Percentiles rank a stretch among this genome's conserved stretches.
Evolutionary conservation across 1,140 invertebrate genomes (phyloP).

Genomic region (Kradibia gibbosae): DNA sequence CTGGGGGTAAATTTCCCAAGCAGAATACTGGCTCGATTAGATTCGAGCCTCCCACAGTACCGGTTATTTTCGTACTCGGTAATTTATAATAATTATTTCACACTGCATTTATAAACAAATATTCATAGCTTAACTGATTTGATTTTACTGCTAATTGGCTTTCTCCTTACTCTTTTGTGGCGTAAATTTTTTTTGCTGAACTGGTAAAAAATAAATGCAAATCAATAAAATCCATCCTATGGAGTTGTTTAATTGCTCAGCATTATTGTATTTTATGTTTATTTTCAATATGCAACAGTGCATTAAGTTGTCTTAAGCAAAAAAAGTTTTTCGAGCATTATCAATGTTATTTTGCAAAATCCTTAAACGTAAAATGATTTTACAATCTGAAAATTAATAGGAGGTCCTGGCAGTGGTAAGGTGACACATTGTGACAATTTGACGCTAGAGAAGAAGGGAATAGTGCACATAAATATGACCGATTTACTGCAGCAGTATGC

Average conservation of each 20-base stretch:
- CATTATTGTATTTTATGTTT: no score
- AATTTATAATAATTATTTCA: no score
- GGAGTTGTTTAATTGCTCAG: no score
- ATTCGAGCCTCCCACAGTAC: conserved; percentile 86
- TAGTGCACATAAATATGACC: conserved; percentile 93
- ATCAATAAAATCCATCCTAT: no score
- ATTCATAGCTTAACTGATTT: no score
- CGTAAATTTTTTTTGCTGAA: no score
- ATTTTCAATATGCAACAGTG: no score
- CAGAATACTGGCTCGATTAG: conserved; percentile 85
- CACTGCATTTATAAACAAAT: no score
- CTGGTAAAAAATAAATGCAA: no score
- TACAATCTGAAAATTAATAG: conserved; percentile 65
- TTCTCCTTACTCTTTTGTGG: no score
- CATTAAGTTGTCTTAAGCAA: no score
- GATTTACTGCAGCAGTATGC: conserved; percentile 90
- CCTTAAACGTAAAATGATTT: conserved; percentile 5
- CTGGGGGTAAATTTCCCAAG: conserved; percentile 79
- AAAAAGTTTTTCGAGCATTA: neutral
- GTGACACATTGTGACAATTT: conserved; percentile 93
- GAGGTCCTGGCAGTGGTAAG: conserved; percentile 92
- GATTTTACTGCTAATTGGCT: no score
- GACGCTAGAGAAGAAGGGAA: conserved; percentile 86
- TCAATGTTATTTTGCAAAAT: neutral
- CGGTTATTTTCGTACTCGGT: conserved; percentile 91